A percentile compares a stretch with the other conserved stretches of the same genome.
Evolutionary conservation across 1,140 invertebrate species (phyloP).

Genomic region (Elymnias hypermnestra): DNA sequence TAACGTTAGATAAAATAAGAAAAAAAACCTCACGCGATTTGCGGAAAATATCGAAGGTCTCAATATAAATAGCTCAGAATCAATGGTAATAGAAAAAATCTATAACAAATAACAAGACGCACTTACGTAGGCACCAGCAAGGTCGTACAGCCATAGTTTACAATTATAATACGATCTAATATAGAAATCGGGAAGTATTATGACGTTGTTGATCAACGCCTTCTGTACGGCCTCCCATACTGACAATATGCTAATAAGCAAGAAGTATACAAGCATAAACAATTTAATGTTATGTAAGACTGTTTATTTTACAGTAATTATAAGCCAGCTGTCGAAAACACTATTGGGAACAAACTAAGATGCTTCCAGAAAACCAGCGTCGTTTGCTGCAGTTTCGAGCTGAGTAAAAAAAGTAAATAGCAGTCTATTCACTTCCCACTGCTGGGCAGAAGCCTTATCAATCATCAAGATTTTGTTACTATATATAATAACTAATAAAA

Average conservation of each 20-base stretch:
- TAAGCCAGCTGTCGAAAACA: too few relatives aligned
- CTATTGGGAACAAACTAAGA: too few relatives aligned
- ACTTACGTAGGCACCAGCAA: conserved; percentile 18
- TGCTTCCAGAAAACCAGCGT: too few relatives aligned
- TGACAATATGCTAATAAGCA: not conserved
- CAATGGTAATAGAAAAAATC: conserved; percentile 12
- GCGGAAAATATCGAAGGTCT: conserved; percentile 12
- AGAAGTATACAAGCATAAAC: not conserved
- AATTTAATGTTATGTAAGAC: too few relatives aligned
- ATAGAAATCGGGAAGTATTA: conserved; percentile 40
- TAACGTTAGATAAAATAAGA: not conserved
- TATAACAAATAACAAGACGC: conserved; percentile 10
- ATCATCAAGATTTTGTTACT: too few relatives aligned
- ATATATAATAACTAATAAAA: too few relatives aligned
- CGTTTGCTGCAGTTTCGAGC: too few relatives aligned
- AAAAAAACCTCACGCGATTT: not conserved
- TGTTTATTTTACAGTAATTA: too few relatives aligned
- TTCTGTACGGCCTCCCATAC: conserved; percentile 4
- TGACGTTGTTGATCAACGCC: conserved; percentile 22
- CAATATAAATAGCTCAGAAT: conserved; percentile 15
- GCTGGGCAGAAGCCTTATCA: too few relatives aligned
- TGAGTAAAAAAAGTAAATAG: too few relatives aligned
- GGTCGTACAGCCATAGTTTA: conserved; percentile 24
- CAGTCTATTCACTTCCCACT: too few relatives aligned
- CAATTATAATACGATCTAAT: conserved; percentile 30